Percentiles rank a stretch among this genome's conserved stretches.
phyloP scores from a whole-genome alignment of 1,140 invertebrate species.

The Diploscapter pachys region DNA sequence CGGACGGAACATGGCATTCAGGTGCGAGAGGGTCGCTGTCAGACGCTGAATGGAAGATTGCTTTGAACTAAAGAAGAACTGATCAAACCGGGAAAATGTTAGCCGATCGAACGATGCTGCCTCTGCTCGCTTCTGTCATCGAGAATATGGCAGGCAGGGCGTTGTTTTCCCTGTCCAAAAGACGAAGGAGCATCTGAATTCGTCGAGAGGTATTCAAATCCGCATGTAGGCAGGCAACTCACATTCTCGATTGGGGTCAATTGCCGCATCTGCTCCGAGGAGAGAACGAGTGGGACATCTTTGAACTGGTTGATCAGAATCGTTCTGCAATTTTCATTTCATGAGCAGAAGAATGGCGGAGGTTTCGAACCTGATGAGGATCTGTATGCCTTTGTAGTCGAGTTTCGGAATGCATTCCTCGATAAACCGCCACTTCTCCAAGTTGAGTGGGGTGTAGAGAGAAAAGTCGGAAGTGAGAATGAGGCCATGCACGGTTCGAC shows the following conservation, averaged over 20 bases:
- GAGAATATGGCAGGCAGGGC: slow-evolving; percentile 6
- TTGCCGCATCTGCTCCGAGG: slow-evolving; percentile 10
- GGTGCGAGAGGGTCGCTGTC: slow-evolving; percentile 16
- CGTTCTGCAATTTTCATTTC: background rate
- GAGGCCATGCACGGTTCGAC: background rate
- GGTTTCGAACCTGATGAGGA: background rate
- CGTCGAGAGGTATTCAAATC: background rate
- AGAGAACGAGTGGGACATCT: slow-evolving; percentile 12
- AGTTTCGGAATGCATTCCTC: slow-evolving; percentile 1
- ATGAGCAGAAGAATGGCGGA: background rate
- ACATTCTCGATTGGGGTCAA: slow-evolving; percentile 10
- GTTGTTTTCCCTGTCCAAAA: background rate
- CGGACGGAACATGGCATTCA: slow-evolving; percentile 26
- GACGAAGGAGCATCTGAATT: slow-evolving; percentile 9
- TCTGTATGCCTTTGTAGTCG: background rate
- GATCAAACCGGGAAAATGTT: background rate
- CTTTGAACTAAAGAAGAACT: background rate
- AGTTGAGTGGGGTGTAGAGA: background rate
- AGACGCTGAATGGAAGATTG: slow-evolving; percentile 20
- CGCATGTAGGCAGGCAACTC: background rate
- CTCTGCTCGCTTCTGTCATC: slow-evolving; percentile 4
- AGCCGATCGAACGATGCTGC: background rate
- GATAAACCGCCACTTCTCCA: slow-evolving; percentile 5
- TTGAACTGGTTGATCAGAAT: background rate
- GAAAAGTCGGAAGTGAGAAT: slow-evolving; percentile 7